Base-by-base conservation (phyloP, 2,888 invertebrate species). In the Catocala nupta region DNA sequence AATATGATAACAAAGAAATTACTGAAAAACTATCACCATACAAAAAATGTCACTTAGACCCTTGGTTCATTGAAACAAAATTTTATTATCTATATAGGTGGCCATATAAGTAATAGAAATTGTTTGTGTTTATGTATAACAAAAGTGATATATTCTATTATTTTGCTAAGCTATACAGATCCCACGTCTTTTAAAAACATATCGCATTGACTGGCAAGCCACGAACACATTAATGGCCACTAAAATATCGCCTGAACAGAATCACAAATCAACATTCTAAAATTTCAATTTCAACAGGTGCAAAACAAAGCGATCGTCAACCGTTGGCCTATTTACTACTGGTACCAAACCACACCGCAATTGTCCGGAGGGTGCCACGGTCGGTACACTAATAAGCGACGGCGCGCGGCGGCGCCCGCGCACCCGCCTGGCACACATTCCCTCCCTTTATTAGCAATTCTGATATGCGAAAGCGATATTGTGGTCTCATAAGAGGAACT, bases 391-490 rank as follows among this genome's bases (percentile, higher is more conserved):
- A 85, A 86, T 85, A 86, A 84, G 76, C 80, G 71, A 71, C 74
- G 69, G 73, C 74, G 82, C 84, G 76, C 80, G 71, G 71, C 74
- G 69, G 73, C 74, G 82, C 84, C 75, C 79, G 79, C 82, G 86
- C 87, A 81, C 81, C 75, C 71, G 76, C 75, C 68, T 83, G 87
- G 86, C 89, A 90, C 83, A 91, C 90, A 90, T 90, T 90, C 85
- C 71, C 88, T 83, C 80, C 85, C 85, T 89, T 87, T 91, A 92
- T 92, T 93, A 91, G 90, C 92, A 92, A 93, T 91, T 91, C 92
- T 82, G 92, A 93, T 92, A 90, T 82, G 89, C 88, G 90, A 90
- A 91, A 91, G 90, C 90, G 86, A 90, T 91, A 90, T 86, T 84
- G 83, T 84, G 84, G 82, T 82, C 87, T 89, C 88, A 90, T 91